Percentiles rank a stretch among this genome's conserved stretches.
Conservation (phyloP, 2,888 invertebrate genomes). For the Sabatieria punctata region DNA sequence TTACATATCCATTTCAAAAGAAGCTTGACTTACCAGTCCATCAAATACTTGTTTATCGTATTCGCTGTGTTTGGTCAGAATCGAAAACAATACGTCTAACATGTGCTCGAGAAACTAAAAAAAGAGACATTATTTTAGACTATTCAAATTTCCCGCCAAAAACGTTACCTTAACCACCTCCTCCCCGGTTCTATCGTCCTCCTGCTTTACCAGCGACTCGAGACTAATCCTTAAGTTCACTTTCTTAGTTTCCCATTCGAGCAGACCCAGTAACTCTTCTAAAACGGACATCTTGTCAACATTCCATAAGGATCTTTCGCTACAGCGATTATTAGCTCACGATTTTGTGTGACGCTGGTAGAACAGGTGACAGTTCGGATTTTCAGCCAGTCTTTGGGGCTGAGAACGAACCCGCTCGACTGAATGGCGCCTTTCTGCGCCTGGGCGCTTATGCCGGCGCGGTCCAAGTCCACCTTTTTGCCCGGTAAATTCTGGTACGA, state of each 20-base stretch:
- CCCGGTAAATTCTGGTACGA: constrained; percentile 54
- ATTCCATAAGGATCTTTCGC: too few species aligned
- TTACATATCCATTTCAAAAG: too few species aligned
- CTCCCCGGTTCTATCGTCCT: constrained; percentile 45
- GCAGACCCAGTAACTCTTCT: constrained; percentile 51
- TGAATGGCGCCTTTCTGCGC: constrained; percentile 9
- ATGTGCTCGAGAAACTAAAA: constrained; percentile 68
- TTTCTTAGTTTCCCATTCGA: constrained; percentile 69
- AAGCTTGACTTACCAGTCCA: constrained; percentile 51
- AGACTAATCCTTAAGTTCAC: constrained; percentile 55
- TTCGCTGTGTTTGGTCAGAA: constrained; percentile 58
- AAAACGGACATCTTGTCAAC: too few species aligned
- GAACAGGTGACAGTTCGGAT: constrained; percentile 70
- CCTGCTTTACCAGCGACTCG: constrained; percentile 56
- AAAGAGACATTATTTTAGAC: constrained; percentile 10
- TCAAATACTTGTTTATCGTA: constrained; percentile 66
- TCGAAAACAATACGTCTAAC: constrained; percentile 78
- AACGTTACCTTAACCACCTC: constrained; percentile 70
- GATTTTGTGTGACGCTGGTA: constrained; percentile 76
- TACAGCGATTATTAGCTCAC: too few species aligned
- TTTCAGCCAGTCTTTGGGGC: constrained; percentile 55
- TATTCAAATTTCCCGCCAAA: too few species aligned
- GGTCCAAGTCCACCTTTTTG: constrained; percentile 43
- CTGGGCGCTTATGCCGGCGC: constrained; percentile 17
- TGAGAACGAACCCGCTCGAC: constrained; percentile 41